phyloP scores from a whole-genome alignment of 2,888 invertebrate species.

The Macropis europaea region DNA sequence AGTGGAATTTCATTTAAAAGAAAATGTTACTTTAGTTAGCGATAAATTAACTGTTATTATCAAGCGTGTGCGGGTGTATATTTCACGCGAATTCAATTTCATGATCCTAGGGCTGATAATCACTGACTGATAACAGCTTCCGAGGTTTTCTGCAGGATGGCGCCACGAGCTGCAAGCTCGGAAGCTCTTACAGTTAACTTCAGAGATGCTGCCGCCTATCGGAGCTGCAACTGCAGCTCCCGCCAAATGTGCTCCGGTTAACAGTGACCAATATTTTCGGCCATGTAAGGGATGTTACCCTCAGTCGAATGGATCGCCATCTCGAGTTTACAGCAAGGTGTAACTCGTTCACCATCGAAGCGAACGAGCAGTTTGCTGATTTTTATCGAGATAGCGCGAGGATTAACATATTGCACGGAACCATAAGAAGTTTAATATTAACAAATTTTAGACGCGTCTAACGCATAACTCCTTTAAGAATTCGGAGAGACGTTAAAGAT shows the following conservation, averaged over 20 bases:
- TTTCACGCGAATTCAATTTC: background rate
- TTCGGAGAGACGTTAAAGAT: background rate
- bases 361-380: conserved; percentile 16
- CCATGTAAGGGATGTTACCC: conserved; percentile 66
- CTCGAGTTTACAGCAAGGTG: conserved; percentile 19
- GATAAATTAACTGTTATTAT: too few species aligned
- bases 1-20: too few species aligned
- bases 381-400: conserved; percentile 13
- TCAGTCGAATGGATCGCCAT: conserved; percentile 64
- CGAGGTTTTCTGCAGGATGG: conserved; percentile 67
- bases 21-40: too few species aligned
- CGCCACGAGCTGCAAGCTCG: conserved; percentile 62
- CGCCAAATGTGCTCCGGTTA: conserved; percentile 57
- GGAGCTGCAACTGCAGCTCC: conserved; percentile 58
- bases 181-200: conserved; percentile 54
- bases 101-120: conserved; percentile 37
- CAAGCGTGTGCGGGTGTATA: background rate
- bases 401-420: conserved; percentile 2
- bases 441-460: background rate
- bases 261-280: conserved; percentile 72
- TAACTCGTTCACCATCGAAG: conserved; percentile 8
- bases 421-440: background rate
- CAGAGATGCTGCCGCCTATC: conserved; percentile 71
- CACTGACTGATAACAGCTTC: conserved; percentile 61
- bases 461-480: background rate